These are phyloP conservation scores for Oplegnathus fasciatus DNA, from an alignment of 2,113 vertebrate genomes.

Conservation along the genomic window DNA sequence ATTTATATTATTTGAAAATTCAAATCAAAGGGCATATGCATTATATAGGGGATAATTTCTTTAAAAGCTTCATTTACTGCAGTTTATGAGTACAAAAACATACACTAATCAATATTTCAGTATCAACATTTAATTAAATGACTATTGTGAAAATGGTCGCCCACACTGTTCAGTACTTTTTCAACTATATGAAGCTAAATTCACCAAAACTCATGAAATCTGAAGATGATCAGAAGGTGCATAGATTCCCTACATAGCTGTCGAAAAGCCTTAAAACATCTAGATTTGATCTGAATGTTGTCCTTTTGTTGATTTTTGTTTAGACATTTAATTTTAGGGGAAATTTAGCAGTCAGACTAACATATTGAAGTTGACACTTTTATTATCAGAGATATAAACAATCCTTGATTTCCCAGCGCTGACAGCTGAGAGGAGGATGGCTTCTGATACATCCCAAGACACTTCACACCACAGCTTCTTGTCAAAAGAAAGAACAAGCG, in stretches of 20 bases:
- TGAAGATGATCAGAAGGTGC: neutral
- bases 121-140: neutral
- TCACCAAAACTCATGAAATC: neutral
- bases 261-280: neutral
- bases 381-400: neutral
- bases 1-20: neutral
- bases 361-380: neutral
- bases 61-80: neutral
- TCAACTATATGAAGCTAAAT: neutral
- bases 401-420: neutral
- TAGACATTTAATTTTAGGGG: too few species aligned
- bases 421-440: neutral
- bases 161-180: neutral
- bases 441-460: neutral
- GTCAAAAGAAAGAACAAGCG: neutral
- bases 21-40: neutral
- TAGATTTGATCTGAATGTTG: neutral
- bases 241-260: too few species aligned
- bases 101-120: neutral
- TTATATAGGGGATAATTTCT: neutral
- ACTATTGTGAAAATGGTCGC: neutral
- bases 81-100: neutral
- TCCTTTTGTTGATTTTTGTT: neutral
- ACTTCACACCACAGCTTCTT: neutral
- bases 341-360: too few species aligned